Base-by-base conservation (phyloP, 2,888 invertebrate genomes). In the Drosophila yooni region DNA sequence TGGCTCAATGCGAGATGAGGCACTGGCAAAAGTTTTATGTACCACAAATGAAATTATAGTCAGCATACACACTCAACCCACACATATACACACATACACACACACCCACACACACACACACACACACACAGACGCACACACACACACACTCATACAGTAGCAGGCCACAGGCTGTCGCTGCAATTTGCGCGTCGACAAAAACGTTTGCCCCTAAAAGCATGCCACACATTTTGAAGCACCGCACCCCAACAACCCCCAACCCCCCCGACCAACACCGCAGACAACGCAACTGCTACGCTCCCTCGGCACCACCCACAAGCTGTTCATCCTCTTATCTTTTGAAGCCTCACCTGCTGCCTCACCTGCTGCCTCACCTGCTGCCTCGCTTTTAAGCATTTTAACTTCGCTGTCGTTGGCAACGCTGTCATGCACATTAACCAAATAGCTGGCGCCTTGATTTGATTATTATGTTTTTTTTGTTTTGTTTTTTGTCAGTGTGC, bases 21-120 rank as follows among this genome's bases (percentile, higher is more conserved):
- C 73, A 62, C 62, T 72, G 73, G 74, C 74, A 71, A 89, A 79
- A 87, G 76, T 89, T 89, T 77, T 86, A 89, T 89, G 83, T 82
- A 88, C 87, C 87, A 85, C 89, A 88, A 88, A 88, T 89, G 74
- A 89, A 88, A 88, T 88, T 88, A 88, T 87, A 89, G 81, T 81
- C 84, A 65, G 70, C 67, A 61, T 57, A 69, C 46, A 61, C 53
- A 62, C 43, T 51, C 40, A 33, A 64, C 40, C 58, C 36, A 31
- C 54, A 53, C 48, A 51, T 21, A 63, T 40, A 67, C 54, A 36
- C 50, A 60, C 29, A 31, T 21, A 70, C 31, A 27, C 54, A 53
- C 27, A 53, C 38, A 53, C 43, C 25, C 61, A 2, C 34, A 15
- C 6, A 70, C 52, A 66, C 67, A 67, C 56, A 64, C 50, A 48